phyloP scores from a whole-genome alignment of 1,140 invertebrate species.

The Drosophila malerkotliana region DNA sequence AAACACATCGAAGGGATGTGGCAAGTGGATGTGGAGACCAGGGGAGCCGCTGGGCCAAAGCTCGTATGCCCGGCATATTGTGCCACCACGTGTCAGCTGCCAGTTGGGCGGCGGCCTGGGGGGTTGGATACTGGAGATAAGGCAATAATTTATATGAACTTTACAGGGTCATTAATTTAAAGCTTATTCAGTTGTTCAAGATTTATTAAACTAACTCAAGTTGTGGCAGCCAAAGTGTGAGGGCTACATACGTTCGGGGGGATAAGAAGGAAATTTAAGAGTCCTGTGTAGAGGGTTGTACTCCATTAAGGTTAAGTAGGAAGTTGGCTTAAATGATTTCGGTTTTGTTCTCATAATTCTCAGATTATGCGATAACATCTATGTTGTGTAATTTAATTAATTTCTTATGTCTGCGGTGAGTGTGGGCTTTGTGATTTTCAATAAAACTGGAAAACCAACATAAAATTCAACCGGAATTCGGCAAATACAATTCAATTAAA shows the following conservation, averaged over 20 bases:
- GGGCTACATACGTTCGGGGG: slow-evolving; percentile 1
- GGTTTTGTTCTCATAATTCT: slow-evolving; percentile 27
- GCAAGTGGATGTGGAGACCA: slow-evolving; percentile 10
- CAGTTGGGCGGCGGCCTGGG: slow-evolving; percentile 10
- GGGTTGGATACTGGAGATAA: slow-evolving; percentile 52
- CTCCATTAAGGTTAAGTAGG: slow-evolving; percentile 4
- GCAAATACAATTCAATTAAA: slow-evolving; percentile 56
- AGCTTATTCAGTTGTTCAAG: slow-evolving; percentile 84
- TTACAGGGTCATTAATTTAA: slow-evolving; percentile 84
- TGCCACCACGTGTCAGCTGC: slow-evolving; percentile 64
- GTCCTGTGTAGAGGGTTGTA: slow-evolving; percentile 1
- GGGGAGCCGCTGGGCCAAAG: slow-evolving; percentile 14
- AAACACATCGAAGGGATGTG: slow-evolving; percentile 5
- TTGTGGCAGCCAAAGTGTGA: slow-evolving; percentile 58
- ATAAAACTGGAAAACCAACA: not conserved
- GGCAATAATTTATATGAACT: slow-evolving; percentile 83
- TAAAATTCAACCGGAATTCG: not conserved
- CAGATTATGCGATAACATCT: slow-evolving; percentile 8
- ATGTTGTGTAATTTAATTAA: not conserved
- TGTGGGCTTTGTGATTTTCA: not conserved
- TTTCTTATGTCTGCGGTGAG: not conserved
- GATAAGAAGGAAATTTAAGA: not conserved
- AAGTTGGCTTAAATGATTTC: slow-evolving; percentile 33
- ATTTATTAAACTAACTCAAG: slow-evolving; percentile 84
- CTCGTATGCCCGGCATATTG: slow-evolving; percentile 62